Evolutionary conservation across 2,888 invertebrate species (phyloP), one percentile per base, ranked within the genome.

Genomic region (Papilio elwesi): DNA sequence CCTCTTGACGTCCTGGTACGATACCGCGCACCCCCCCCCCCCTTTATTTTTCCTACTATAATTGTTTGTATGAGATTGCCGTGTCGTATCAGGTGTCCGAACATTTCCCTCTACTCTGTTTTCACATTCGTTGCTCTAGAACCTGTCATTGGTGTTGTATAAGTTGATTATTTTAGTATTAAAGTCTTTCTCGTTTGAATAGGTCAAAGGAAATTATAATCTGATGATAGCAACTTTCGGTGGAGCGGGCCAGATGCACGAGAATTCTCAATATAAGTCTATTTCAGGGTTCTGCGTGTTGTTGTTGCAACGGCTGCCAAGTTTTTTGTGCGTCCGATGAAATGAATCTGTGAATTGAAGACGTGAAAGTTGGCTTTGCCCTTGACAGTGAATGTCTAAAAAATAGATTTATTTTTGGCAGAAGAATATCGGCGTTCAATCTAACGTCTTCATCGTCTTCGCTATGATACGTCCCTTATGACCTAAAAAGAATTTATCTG

Each of bases 271-370:
- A 36, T 52, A 52, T 47, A 48, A 48, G 36, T 67, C 66, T 71
- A 71, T 71, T 71, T 71, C 16, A 57, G 51, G 8, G 43, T 49
- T 36, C 15, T 38, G 65, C 48, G 65, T 36, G 47, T 10, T 70
- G 64, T 70, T 70, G 15, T 65, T 38, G 70, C 65, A 55, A 48
- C 11, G 4, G 48, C 38, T 71, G 71, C 71, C 71, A 71, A 71
- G 43, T 51, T 67, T 66, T 69, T 67, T 68, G 59, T 38, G 57
- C 65, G 15, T 15, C 13, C 36, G 52, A 13, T 9, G n/a, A 47
- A 57, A 16, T 38, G n/a, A 43, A 48, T 51, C 66, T 38, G 48
- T 70, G 63, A 70, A 63, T 70, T 53, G 16, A 63, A 15, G 13
- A 13, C 9, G 52, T 10, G 53, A 66, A 53, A 15, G n/a, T 63